Evolutionary conservation across 2,888 invertebrate genomes (phyloP).

Genomic region (Xestia c-nigrum): DNA sequence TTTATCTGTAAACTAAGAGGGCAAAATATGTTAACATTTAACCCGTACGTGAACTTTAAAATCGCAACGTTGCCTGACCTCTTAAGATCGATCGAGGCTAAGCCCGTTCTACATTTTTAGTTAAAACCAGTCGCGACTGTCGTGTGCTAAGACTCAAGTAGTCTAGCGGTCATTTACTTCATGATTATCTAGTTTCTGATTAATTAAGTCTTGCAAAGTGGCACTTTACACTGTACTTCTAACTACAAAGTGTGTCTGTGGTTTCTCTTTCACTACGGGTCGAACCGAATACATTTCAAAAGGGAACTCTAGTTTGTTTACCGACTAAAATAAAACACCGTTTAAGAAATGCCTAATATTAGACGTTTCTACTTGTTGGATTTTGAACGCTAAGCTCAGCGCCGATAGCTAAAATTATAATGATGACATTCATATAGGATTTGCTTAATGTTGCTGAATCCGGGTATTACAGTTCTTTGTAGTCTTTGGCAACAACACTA

Average conservation of each 20-base stretch:
- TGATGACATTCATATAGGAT: not conserved
- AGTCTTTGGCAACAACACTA: constrained; percentile 16
- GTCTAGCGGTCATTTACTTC: not conserved
- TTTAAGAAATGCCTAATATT: not conserved
- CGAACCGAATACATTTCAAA: not conserved
- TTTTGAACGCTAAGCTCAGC: not conserved
- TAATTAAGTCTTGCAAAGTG: constrained; percentile 2
- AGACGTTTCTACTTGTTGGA: not conserved
- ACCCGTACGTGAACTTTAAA: constrained; percentile 17
- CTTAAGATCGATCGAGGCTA: constrained; percentile 5
- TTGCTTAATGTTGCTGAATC: not conserved
- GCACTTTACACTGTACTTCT: not conserved
- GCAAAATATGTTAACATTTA: constrained; percentile 7
- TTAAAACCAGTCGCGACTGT: constrained; percentile 18
- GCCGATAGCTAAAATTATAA: not conserved
- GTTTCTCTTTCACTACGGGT: not conserved
- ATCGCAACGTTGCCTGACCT: not conserved
- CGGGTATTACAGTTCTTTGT: not conserved
- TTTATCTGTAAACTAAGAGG: not conserved
- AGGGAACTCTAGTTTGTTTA: not conserved
- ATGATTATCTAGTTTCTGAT: constrained; percentile 12
- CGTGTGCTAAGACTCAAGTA: not conserved
- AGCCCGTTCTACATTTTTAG: constrained; percentile 3
- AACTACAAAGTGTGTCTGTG: not conserved
- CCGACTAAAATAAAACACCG: not conserved